Base-by-base conservation (phyloP, 2,113 vertebrate genomes). In the Chloebia gouldiae region DNA sequence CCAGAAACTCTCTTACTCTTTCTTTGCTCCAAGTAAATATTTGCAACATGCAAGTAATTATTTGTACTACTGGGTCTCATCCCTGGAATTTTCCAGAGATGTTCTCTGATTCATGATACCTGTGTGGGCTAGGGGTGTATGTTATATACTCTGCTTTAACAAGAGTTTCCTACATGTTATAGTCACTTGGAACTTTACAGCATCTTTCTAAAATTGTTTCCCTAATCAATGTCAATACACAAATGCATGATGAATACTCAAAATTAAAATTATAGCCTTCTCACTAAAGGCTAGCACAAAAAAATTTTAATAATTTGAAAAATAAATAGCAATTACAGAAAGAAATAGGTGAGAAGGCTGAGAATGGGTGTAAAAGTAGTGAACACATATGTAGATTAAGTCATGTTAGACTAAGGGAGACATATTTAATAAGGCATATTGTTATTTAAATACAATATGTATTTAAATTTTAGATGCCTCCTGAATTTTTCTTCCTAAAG, bases 11-110 rank as follows among this genome's bases (percentile, higher is more conserved):
- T 73, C 70, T 81, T 42, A 13, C 18, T 81, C 35, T 53, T 69
- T 68, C 59, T 90, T 79, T 64, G 86, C 18, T 79, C 33, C 72
- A 81, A 50, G 89, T 82, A 95, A 95, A 85, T 86, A 90, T 86
- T 96, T 95, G 76, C 50, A 90, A 83, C 20, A 31, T 56, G 25
- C 10, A 88, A 95, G 47, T 77, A 93, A 92, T 88, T 94, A 85
- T 96, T 95, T 96, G 37, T 24, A 49, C 64, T 87, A 85, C 61
- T 51, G 22, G 15, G 24, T 65, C 35, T 92, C 54, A 73, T 90
- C 31, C 31, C 45, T 81, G 78, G 82, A 88, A 86, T 76, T 86
- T 95, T 77, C 44, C 33, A 35, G 53, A n/a, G 11, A 33, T 50
- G 7, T 91, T 81, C 44, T 80, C 75, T 81, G 39, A 51, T 93